These are phyloP conservation scores for Gambelia wislizenii DNA, from an alignment of 2,797 vertebrate genomes.

Conservation along the genomic window DNA sequence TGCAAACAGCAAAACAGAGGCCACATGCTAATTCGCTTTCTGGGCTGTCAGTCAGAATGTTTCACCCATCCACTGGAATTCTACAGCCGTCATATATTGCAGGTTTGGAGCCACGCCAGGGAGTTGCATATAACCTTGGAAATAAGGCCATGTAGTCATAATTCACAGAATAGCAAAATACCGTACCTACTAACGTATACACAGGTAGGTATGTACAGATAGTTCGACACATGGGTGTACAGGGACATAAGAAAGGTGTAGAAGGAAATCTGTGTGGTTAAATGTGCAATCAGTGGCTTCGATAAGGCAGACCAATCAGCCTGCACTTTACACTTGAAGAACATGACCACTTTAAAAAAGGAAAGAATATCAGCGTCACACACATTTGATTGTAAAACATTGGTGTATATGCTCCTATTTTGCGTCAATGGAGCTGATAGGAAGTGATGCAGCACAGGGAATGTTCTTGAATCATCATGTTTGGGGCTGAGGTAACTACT, in stretches of 20 bases:
- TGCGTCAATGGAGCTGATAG: neutral
- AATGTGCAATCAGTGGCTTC: neutral
- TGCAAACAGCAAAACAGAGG: neutral
- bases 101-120: neutral
- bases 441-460: neutral
- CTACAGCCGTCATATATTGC: neutral
- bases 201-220: neutral
- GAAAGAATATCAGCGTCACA: neutral
- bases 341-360: neutral
- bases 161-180: neutral
- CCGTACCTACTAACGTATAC: neutral
- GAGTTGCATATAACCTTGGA: neutral
- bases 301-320: neutral
- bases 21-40: neutral
- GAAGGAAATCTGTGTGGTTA: neutral
- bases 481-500: neutral
- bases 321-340: neutral
- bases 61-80: neutral
- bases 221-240: neutral
- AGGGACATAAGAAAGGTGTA: neutral
- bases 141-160: no score
- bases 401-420: neutral
- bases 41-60: neutral
- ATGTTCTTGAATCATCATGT: neutral
- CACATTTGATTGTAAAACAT: neutral